Conservation (phyloP, 1,140 invertebrate genomes). For the Araneus ventricosus region DNA sequence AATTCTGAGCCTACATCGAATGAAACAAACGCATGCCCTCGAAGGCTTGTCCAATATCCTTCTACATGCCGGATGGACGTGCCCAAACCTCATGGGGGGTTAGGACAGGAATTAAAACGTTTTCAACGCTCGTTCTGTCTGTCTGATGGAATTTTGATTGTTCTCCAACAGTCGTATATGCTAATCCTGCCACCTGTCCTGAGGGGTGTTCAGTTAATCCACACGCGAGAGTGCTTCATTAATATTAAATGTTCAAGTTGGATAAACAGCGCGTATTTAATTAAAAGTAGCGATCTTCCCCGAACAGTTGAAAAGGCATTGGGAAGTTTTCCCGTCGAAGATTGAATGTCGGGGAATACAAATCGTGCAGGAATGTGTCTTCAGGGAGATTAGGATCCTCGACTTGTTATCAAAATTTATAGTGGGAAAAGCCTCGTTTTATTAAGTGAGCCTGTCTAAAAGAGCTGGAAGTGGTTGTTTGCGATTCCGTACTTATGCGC, state of each 20-base stretch:
- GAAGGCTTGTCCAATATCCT: neutral
- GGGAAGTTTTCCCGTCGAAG: neutral
- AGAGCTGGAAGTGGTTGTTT: neutral
- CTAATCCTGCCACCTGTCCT: neutral
- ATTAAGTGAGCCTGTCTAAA: neutral
- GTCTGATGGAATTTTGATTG: conserved; percentile 33
- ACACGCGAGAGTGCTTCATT: neutral
- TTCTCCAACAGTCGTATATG: neutral
- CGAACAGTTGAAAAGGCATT: neutral
- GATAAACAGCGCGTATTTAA: conserved; percentile 30
- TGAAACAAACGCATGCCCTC: conserved; percentile 10
- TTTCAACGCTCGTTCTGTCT: conserved; percentile 24
- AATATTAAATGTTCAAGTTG: conserved; percentile 25
- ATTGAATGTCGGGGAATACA: neutral
- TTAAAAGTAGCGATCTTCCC: conserved; percentile 15
- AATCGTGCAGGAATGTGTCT: neutral
- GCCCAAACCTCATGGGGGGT: neutral
- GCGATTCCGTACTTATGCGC: neutral
- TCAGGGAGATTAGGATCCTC: neutral
- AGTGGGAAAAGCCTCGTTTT: neutral
- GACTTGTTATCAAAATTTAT: conserved; percentile 17
- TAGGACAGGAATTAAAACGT: neutral
- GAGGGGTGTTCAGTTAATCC: neutral
- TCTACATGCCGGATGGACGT: neutral
- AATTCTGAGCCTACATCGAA: neutral